These are phyloP conservation scores for Camelus bactrianus DNA, from an alignment of 2,113 vertebrate genomes.

Conservation along the genomic window DNA sequence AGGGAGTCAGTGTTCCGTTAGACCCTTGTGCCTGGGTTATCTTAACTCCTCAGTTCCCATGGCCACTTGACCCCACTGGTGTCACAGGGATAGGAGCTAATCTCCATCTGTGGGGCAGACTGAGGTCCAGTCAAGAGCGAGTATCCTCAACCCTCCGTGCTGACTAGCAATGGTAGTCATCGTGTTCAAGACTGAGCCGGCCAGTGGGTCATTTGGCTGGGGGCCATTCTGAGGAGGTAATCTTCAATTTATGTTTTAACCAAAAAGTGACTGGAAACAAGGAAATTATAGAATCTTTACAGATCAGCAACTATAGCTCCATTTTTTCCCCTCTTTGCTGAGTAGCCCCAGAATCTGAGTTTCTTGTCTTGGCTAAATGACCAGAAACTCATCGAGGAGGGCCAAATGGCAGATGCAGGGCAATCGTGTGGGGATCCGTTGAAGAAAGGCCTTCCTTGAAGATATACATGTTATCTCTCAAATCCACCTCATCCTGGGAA, in stretches of 20 bases:
- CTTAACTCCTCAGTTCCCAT: conserved; percentile 67
- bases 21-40: conserved; percentile 43
- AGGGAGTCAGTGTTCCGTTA: conserved; percentile 46
- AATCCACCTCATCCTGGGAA: neutral
- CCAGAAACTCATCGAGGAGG: too few relatives aligned
- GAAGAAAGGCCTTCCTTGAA: neutral
- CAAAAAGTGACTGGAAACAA: neutral
- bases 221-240: neutral
- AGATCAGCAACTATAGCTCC: neutral
- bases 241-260: conserved; percentile 21
- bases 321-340: neutral
- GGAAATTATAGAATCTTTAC: neutral
- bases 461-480: neutral
- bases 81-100: neutral
- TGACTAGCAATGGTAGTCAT: neutral
- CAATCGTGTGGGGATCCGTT: rapidly evolving
- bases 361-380: neutral
- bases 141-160: too few relatives aligned
- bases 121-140: neutral
- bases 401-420: neutral
- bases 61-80: neutral
- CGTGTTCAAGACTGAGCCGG: neutral
- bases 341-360: neutral
- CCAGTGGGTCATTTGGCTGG: neutral
- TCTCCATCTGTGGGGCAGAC: neutral